Evolutionary conservation across 2,888 invertebrate species (phyloP).

Genomic region (Prenolepis imparis): DNA sequence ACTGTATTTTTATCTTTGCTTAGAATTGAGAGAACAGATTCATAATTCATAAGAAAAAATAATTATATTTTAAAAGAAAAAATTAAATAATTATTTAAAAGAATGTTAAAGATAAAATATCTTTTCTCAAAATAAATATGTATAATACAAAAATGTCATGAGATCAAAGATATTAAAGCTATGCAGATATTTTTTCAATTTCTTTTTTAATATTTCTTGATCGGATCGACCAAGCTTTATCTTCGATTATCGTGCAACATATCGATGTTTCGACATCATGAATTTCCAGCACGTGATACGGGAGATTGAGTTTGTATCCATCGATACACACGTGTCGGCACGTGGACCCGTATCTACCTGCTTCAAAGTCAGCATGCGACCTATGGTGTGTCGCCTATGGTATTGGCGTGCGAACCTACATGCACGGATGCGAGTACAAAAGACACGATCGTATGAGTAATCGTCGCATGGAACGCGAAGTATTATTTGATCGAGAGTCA

Average conservation of each 20-base stretch:
- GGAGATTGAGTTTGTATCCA: conserved; percentile 69
- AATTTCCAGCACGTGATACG: conserved; percentile 69
- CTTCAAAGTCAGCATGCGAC: conserved; percentile 77
- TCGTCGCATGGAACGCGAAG: conserved; percentile 65
- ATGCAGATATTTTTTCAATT: neutral
- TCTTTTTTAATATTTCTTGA: conserved; percentile 25
- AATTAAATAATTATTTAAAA: neutral
- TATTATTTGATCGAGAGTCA: conserved; percentile 81
- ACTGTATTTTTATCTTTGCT: neutral
- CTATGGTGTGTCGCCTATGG: conserved; percentile 47
- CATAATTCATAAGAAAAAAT: neutral
- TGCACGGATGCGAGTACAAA: conserved; percentile 68
- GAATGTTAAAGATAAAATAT: neutral
- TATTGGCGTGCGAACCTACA: conserved; percentile 63
- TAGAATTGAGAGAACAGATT: neutral
- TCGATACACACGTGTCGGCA: conserved; percentile 76
- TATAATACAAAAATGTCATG: conserved; percentile 11
- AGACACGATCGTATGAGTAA: conserved; percentile 69
- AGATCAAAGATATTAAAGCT: neutral
- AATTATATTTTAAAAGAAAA: neutral
- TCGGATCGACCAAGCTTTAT: neutral
- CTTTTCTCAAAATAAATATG: neutral
- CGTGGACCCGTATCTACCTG: conserved; percentile 78
- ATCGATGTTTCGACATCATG: conserved; percentile 55
- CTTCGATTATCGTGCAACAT: conserved; percentile 33